phyloP scores from a whole-genome alignment of 2,113 vertebrate genomes.

The Myotis lucifugus region DNA sequence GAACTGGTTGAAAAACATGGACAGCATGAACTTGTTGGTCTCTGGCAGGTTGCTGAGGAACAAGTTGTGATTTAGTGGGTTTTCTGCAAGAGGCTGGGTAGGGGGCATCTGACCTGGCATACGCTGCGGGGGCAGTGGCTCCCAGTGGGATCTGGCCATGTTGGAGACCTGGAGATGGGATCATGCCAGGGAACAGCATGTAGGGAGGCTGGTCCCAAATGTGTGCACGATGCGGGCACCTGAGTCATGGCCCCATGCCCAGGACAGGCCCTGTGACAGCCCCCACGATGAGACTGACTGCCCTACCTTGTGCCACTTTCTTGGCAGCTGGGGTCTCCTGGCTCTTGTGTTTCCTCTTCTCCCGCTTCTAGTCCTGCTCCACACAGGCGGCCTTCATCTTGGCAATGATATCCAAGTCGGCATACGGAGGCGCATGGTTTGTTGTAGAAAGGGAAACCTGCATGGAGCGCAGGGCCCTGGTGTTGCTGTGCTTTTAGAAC shows the following conservation, averaged over 20 bases:
- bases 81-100: slow-evolving; percentile 91
- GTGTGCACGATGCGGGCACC: slow-evolving; percentile 91
- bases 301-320: too few species aligned
- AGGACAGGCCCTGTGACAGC: neutral
- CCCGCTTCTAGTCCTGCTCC: neutral
- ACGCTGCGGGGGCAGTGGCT: slow-evolving; percentile 89
- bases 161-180: slow-evolving; percentile 92
- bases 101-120: slow-evolving; percentile 91
- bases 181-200: slow-evolving; percentile 95
- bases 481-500: slow-evolving; percentile 94
- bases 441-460: slow-evolving; percentile 95
- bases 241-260: slow-evolving; percentile 92
- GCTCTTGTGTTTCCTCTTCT: neutral
- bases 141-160: slow-evolving; percentile 91
- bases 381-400: neutral
- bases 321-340: neutral
- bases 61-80: slow-evolving; percentile 94
- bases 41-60: slow-evolving; percentile 95
- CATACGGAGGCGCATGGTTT: slow-evolving; percentile 87
- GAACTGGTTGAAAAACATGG: slow-evolving; percentile 96
- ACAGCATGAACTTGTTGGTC: slow-evolving; percentile 95
- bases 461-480: slow-evolving; percentile 93
- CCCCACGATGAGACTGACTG: neutral
- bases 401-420: neutral
- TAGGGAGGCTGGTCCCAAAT: slow-evolving; percentile 91